Evolutionary conservation across 2,797 vertebrate species (phyloP).

Genomic region (Falco cherrug): DNA sequence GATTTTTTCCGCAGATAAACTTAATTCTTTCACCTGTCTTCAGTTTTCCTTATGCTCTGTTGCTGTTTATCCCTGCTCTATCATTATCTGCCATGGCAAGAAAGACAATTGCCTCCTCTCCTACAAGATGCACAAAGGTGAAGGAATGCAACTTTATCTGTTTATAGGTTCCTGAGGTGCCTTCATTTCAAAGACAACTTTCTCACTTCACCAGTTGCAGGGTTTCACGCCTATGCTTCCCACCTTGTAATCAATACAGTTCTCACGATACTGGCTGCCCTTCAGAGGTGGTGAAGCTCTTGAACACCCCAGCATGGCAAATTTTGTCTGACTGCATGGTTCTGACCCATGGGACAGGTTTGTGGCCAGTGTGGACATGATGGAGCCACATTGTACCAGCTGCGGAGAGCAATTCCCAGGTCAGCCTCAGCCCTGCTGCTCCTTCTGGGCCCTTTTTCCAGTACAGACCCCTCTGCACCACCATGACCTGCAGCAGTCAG

Average conservation of each 20-base stretch:
- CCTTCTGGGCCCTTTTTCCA: no score
- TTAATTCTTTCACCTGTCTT: neutral
- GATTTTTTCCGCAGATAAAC: neutral
- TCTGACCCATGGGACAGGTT: neutral
- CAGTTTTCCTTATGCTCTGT: neutral
- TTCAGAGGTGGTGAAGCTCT: neutral
- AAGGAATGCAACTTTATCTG: neutral
- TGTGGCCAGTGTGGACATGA: accelerated
- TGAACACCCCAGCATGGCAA: neutral
- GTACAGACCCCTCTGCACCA: no score
- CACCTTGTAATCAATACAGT: neutral
- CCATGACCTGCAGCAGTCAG: neutral
- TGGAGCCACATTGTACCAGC: neutral
- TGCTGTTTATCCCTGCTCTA: neutral
- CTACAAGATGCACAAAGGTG: neutral
- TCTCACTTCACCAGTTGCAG: accelerated
- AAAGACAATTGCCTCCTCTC: neutral
- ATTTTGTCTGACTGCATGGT: accelerated
- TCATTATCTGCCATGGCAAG: neutral
- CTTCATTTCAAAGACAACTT: neutral
- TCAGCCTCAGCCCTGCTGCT: neutral
- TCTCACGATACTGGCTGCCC: neutral
- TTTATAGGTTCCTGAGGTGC: neutral
- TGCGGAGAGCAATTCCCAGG: neutral
- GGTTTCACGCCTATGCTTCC: neutral